These are phyloP conservation scores for Micrastur ruficollis DNA, from an alignment of 2,797 vertebrate genomes.

Conservation along the genomic window DNA sequence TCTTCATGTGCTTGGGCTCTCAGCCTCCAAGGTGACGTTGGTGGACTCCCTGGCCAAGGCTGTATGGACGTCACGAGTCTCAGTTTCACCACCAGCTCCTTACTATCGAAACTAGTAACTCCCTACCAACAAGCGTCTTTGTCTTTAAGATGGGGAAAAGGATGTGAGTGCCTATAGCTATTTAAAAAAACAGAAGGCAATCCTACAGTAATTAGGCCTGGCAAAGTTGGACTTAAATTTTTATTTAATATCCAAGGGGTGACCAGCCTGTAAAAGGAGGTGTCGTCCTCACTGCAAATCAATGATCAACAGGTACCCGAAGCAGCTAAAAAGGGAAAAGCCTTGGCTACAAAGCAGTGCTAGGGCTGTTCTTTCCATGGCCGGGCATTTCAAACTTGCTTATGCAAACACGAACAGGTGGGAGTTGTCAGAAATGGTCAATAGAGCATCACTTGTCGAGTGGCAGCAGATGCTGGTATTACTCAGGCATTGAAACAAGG, in stretches of 20 bases:
- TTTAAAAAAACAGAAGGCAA: neutral
- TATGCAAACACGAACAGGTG: neutral
- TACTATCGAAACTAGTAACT: neutral
- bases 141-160: neutral
- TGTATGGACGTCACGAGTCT: rapidly evolving
- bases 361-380: neutral
- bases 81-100: neutral
- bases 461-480: neutral
- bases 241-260: neutral
- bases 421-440: conserved; percentile 44
- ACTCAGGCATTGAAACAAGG: neutral
- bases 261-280: neutral
- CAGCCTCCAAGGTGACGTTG: neutral
- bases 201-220: neutral
- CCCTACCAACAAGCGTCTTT: neutral
- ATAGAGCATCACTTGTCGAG: conserved; percentile 1
- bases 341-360: neutral
- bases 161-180: rapidly evolving
- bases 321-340: neutral
- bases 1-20: neutral
- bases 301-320: neutral
- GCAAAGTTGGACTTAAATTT: neutral
- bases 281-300: neutral
- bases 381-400: conserved; percentile 9
- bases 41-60: neutral